These are phyloP conservation scores for Orbicella faveolata DNA, from an alignment of 64 coral and sea anemone genomes.

Conservation along the genomic window DNA sequence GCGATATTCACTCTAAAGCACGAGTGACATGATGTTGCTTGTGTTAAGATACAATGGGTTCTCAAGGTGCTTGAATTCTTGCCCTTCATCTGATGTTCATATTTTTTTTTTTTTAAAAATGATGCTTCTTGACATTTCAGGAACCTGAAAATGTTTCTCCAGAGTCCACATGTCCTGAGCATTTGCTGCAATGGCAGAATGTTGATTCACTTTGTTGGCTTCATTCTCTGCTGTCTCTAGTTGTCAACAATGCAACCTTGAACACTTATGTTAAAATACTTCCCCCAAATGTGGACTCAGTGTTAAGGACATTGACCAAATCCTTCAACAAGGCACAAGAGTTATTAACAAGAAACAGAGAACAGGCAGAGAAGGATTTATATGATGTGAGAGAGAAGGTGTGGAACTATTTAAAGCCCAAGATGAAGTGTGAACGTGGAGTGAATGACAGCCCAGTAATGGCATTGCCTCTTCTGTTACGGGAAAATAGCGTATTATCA, in stretches of 20 bases:
- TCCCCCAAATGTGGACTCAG: slow-evolving; percentile 1
- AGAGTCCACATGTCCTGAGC: background rate
- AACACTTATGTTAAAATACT: background rate
- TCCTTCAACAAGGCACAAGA: slow-evolving; percentile 60
- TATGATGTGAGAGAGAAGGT: slow-evolving; percentile 38
- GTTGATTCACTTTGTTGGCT: slow-evolving; percentile 80
- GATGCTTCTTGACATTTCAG: background rate
- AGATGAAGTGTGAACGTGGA: slow-evolving; percentile 84
- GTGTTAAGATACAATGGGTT: too few species aligned
- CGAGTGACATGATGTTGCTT: too few species aligned
- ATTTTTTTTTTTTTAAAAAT: too few species aligned
- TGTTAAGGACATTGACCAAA: slow-evolving; percentile 40
- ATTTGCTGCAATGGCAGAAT: slow-evolving; percentile 76
- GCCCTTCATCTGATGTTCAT: too few species aligned
- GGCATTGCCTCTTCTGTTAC: slow-evolving; percentile 66
- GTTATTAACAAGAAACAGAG: slow-evolving; percentile 1
- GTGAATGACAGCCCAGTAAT: slow-evolving; percentile 80
- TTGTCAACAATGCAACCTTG: slow-evolving; percentile 75
- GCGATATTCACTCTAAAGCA: too few species aligned
- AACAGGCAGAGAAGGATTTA: slow-evolving; percentile 39
- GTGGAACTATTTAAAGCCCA: slow-evolving; percentile 71
- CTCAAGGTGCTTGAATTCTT: too few species aligned
- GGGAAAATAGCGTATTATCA: slow-evolving; percentile 29
- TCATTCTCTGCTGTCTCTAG: slow-evolving; percentile 58
- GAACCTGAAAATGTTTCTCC: background rate